These are phyloP conservation scores for Prinia subflava DNA, from an alignment of 2,113 vertebrate genomes.

Conservation along the genomic window DNA sequence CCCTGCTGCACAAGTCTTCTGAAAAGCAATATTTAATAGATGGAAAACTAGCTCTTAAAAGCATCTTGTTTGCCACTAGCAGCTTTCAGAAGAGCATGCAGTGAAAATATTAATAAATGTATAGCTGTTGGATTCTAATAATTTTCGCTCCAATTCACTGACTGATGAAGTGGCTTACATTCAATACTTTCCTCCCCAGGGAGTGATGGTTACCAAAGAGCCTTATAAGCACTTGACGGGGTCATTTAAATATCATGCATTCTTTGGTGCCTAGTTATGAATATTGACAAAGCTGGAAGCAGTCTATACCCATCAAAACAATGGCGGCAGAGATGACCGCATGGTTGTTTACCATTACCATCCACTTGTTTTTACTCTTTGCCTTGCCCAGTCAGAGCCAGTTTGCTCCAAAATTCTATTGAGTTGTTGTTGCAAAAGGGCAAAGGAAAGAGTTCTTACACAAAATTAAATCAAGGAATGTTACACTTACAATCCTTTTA, in stretches of 20 bases:
- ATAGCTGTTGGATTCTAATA: conserved; percentile 12
- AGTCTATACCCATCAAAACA: conserved; percentile 78
- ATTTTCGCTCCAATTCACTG: conserved; percentile 31
- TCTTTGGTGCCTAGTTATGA: conserved; percentile 55
- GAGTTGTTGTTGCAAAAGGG: conserved; percentile 54
- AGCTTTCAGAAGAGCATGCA: conserved; percentile 30
- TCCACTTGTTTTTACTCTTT: conserved; percentile 71
- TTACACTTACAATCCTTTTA: conserved; percentile 63
- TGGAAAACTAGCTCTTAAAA: conserved; percentile 26
- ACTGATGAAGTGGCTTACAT: conserved; percentile 24
- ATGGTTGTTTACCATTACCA: conserved; percentile 83
- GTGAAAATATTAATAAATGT: conserved; percentile 42
- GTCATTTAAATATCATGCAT: conserved; percentile 57
- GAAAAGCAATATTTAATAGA: background rate
- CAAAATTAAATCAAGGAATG: conserved; percentile 37
- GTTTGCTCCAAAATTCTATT: background rate
- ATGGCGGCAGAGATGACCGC: conserved; percentile 93
- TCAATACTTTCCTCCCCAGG: conserved; percentile 5
- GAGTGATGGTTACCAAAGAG: conserved; percentile 45
- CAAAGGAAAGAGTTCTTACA: conserved; percentile 75
- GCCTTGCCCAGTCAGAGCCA: conserved; percentile 72
- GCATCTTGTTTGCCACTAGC: background rate
- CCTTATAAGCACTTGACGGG: conserved; percentile 61
- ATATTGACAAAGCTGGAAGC: conserved; percentile 84
- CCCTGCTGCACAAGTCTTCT: background rate